Evolutionary conservation across 1,140 invertebrate species (phyloP), one percentile per base, ranked within the genome.

Genomic region (Neodiprion fabricii): DNA sequence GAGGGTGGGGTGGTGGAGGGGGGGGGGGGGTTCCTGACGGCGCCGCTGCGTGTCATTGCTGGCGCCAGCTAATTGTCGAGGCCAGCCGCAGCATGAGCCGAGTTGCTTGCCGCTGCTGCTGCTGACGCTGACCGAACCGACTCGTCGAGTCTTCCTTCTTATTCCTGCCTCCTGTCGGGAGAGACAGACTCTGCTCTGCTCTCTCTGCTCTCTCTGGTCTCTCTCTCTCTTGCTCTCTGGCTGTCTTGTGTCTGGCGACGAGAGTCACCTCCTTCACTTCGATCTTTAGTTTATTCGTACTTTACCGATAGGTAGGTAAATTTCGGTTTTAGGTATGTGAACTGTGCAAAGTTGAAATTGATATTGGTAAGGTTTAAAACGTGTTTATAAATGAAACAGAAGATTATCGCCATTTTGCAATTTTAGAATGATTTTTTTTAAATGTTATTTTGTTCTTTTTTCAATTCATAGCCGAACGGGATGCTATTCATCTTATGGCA

Each of bases 51-150:
- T 85, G 83, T 85, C 84, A 85, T 82, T 85, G 83, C 84, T 85
- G 84, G 84, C 84, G 83, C 84, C 84, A 85, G 83, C 84, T 85
- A 85, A 85, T 85, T 85, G 83, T 84, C 84, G 84, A 85, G 83
- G 83, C 84, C 84, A 85, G 82, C 83, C 84, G 82, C 84, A 82
- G 82, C 83, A 81, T 84, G 81, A 83, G 81, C 83, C 83, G 83
- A 83, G 78, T 40, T 40, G 28, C 28, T 40, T 40, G 28, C 28
- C 5, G 28, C 5, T 40, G 28, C 28, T 40, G 28, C 5, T 40
- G 66, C 67, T 61, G 69, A 74, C 79, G 77, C 81, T 81, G 78
- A 82, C 80, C 82, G 78, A 82, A 84, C 79, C 77, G 72, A 81
- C 65, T 72, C 77, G 53, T 5, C 53, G 79, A 82, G 72, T 71